A percentile compares a stretch with the other conserved stretches of the same genome.
Evolutionary conservation across 2,888 invertebrate species (phyloP).

Genomic region (Meiosimyza platycephala): DNA sequence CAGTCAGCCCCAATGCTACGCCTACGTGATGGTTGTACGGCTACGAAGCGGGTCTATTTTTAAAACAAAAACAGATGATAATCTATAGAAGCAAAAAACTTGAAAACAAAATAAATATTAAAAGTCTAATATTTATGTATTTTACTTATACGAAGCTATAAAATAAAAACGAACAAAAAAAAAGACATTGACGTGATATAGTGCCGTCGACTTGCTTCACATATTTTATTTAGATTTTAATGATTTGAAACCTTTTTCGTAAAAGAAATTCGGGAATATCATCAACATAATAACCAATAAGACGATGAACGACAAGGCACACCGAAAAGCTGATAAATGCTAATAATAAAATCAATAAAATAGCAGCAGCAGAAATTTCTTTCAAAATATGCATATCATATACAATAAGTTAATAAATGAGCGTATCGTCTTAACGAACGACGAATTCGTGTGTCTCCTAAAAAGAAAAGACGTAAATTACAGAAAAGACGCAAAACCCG

Average conservation of each 20-base stretch:
- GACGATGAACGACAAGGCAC: no score
- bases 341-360: no score
- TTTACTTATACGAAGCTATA: neutral
- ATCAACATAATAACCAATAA: no score
- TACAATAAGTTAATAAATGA: no score
- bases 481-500: neutral
- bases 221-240: slow-evolving; percentile 6
- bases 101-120: slow-evolving; percentile 17
- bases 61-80: slow-evolving; percentile 23
- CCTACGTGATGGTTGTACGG: slow-evolving; percentile 4
- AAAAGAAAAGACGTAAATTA: no score
- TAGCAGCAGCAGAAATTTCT: no score
- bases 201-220: no score
- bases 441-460: no score
- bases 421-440: no score
- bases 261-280: no score
- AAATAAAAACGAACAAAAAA: neutral
- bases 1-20: slow-evolving; percentile 21
- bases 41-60: slow-evolving; percentile 24
- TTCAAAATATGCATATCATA: no score
- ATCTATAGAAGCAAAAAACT: neutral
- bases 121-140: slow-evolving; percentile 1
- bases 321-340: no score
- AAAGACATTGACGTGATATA: neutral
- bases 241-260: neutral